Evolutionary conservation across 2,888 invertebrate species (phyloP).

Genomic region (Nineta flava): DNA sequence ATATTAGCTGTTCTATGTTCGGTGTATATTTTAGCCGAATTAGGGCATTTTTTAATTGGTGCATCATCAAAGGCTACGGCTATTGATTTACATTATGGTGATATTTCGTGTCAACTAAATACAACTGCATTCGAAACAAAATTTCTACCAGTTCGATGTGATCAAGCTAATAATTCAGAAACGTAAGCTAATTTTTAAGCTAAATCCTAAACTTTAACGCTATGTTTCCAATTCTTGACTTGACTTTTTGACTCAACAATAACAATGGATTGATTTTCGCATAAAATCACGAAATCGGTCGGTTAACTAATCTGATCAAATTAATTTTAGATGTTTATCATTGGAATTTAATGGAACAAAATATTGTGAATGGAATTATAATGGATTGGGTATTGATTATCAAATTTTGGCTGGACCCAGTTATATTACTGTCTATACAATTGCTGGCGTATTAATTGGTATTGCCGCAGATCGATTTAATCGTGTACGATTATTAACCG

Average conservation of each 20-base stretch:
- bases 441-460: constrained; percentile 73
- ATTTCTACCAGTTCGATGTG: constrained; percentile 37
- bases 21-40: constrained; percentile 72
- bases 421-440: constrained; percentile 81
- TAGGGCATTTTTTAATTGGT: constrained; percentile 79
- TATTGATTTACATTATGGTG: constrained; percentile 71
- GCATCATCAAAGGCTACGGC: constrained; percentile 79
- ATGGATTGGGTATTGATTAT: constrained; percentile 81
- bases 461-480: constrained; percentile 64
- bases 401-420: constrained; percentile 86
- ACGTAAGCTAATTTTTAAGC: constrained; percentile 21
- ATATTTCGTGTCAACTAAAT: constrained; percentile 69
- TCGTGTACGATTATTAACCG: constrained; percentile 56
- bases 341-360: constrained; percentile 50
- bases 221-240: too few species aligned
- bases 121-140: constrained; percentile 35
- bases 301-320: too few species aligned
- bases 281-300: too few species aligned
- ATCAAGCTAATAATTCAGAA: constrained; percentile 34
- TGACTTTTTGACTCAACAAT: too few species aligned
- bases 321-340: constrained; percentile 39
- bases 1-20: constrained; percentile 64
- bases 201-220: too few species aligned
- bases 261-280: too few species aligned
- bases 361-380: constrained; percentile 87